A percentile compares a stretch with the other conserved stretches of the same genome.
These are phyloP conservation scores for Thamnophis sirtalis DNA, from an alignment of 2,113 vertebrate genomes.

Conservation along the genomic window DNA sequence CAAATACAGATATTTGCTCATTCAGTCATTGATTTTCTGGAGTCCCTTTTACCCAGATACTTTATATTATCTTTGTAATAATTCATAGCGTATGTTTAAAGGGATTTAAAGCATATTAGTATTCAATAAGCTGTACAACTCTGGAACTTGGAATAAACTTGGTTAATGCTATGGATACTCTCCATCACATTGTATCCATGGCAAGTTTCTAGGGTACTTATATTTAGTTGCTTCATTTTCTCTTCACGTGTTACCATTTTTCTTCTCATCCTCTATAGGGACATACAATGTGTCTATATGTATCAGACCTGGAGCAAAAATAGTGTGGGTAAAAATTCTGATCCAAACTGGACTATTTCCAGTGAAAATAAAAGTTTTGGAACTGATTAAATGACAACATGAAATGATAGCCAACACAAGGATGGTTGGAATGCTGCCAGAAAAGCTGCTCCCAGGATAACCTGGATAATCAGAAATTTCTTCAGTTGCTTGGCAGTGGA, in stretches of 20 bases:
- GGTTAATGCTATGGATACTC: neutral
- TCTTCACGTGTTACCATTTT: neutral
- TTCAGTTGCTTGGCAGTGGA: neutral
- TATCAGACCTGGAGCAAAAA: neutral
- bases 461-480: neutral
- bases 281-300: neutral
- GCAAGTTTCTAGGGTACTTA: neutral
- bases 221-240: neutral
- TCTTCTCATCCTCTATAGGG: neutral
- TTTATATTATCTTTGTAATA: neutral
- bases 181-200: neutral
- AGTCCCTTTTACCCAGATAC: neutral
- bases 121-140: neutral
- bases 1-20: neutral
- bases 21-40: neutral
- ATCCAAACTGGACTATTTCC: neutral
- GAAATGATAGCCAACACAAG: neutral
- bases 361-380: neutral
- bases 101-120: neutral
- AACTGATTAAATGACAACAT: neutral
- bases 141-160: neutral
- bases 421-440: neutral
- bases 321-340: neutral
- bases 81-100: neutral
- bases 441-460: neutral